These are phyloP conservation scores for Meteorus sp. DNA, from an alignment of 1,140 invertebrate species.

Conservation along the genomic window DNA sequence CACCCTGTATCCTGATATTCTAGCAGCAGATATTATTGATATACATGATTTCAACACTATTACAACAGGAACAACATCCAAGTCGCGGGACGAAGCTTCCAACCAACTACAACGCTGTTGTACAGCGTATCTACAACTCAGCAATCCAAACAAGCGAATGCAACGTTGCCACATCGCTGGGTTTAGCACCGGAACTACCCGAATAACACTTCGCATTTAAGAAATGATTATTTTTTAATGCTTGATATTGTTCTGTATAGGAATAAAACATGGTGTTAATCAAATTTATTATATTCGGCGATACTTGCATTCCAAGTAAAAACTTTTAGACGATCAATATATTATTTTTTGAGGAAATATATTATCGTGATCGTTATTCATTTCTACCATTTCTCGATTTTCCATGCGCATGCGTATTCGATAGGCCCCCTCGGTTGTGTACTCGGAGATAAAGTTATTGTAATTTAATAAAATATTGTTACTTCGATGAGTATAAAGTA, in stretches of 20 bases:
- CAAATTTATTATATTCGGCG: not conserved
- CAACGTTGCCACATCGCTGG: conserved; percentile 6
- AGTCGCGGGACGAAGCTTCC: not conserved
- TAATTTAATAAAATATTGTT: too few relatives aligned
- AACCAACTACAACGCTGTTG: conserved; percentile 6
- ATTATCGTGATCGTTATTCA: conserved; percentile 7
- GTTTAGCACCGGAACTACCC: not conserved
- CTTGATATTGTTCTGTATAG: too few relatives aligned
- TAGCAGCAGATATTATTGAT: not conserved
- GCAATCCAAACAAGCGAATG: conserved; percentile 16
- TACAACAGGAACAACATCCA: not conserved
- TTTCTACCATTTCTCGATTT: conserved; percentile 1
- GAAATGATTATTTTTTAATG: too few relatives aligned
- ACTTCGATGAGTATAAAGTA: too few relatives aligned
- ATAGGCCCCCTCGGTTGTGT: not conserved
- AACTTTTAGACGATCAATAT: too few relatives aligned
- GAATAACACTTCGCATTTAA: not conserved
- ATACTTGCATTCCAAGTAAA: too few relatives aligned
- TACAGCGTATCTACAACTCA: conserved; percentile 9
- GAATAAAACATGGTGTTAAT: not conserved
- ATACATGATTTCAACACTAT: not conserved
- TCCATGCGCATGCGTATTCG: conserved; percentile 9
- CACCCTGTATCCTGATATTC: not conserved
- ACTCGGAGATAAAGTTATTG: too few relatives aligned
- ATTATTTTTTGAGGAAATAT: not conserved